Evolutionary conservation across 2,113 vertebrate species (phyloP).

Genomic region (Thunnus maccoyii): DNA sequence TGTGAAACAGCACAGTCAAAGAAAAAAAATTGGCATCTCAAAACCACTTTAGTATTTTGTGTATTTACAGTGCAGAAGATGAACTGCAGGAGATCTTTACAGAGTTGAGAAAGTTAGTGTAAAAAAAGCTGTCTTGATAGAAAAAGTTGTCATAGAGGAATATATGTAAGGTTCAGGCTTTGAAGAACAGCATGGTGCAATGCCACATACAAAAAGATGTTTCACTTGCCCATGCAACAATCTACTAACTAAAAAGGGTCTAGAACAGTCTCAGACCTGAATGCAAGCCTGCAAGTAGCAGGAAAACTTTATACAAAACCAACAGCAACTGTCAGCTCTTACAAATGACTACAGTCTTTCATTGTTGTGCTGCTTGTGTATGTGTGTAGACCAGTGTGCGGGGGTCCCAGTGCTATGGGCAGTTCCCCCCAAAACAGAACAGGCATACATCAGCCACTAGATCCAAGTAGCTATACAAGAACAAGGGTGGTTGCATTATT

Average conservation of each 20-base stretch:
- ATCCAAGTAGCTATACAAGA: no score
- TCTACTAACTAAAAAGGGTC: not conserved
- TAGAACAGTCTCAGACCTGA: constrained; percentile 33
- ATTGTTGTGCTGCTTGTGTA: constrained; percentile 12
- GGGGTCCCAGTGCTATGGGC: no score
- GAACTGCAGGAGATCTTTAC: constrained; percentile 14
- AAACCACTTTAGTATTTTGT: constrained; percentile 32
- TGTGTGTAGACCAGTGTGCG: no score
- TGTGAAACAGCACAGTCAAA: constrained; percentile 16
- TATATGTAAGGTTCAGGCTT: constrained; percentile 13
- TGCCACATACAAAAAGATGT: constrained; percentile 10
- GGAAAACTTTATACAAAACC: constrained; percentile 34
- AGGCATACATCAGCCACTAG: no score
- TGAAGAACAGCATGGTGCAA: constrained; percentile 1
- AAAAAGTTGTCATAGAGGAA: constrained; percentile 14
- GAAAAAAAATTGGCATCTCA: constrained; percentile 50
- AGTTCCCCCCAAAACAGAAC: no score
- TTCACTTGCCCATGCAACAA: constrained; percentile 1
- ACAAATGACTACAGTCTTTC: constrained; percentile 7
- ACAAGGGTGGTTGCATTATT: no score
- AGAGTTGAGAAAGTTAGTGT: constrained; percentile 25
- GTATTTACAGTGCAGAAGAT: constrained; percentile 65
- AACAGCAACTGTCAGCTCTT: not conserved
- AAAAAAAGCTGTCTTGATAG: constrained; percentile 25
- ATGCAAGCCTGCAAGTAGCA: constrained; percentile 20